Percentiles rank a stretch among this genome's conserved stretches.
phyloP scores from a whole-genome alignment of 1,140 invertebrate species.

The Aphis gossypii region DNA sequence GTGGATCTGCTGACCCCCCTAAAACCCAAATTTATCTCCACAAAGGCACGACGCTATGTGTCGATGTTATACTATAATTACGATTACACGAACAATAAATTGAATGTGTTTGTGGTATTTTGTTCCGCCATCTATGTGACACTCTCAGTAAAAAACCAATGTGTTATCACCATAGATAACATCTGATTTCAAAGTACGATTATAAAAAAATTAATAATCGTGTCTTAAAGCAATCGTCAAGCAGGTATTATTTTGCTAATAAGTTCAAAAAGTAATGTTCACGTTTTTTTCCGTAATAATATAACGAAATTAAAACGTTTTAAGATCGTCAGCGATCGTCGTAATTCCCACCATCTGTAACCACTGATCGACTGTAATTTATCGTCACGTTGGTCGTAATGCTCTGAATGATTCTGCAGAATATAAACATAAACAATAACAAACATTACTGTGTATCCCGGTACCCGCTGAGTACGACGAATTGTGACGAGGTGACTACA shows the following conservation, averaged over 20 bases:
- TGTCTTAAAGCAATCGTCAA: not conserved
- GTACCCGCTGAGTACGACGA: too few relatives aligned
- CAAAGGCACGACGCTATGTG: too few relatives aligned
- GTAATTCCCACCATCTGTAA: not conserved
- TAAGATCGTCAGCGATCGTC: not conserved
- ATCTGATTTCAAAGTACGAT: not conserved
- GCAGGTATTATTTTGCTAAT: not conserved
- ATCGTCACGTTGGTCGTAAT: not conserved
- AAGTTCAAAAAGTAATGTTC: not conserved
- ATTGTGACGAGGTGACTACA: too few relatives aligned
- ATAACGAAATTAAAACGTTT: not conserved
- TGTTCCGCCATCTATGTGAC: not conserved
- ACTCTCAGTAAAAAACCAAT: not conserved
- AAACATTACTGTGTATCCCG: not conserved
- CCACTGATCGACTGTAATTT: not conserved
- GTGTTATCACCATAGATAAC: not conserved
- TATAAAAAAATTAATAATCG: not conserved
- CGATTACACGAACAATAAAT: not conserved
- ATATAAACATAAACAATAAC: not conserved
- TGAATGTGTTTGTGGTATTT: not conserved
- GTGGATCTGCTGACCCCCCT: not conserved
- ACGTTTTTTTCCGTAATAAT: not conserved
- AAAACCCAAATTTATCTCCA: too few relatives aligned
- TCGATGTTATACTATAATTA: too few relatives aligned
- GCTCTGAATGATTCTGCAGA: not conserved